Evolutionary conservation across 2,113 vertebrate species (phyloP).

Genomic region (Chaenocephalus aceratus): DNA sequence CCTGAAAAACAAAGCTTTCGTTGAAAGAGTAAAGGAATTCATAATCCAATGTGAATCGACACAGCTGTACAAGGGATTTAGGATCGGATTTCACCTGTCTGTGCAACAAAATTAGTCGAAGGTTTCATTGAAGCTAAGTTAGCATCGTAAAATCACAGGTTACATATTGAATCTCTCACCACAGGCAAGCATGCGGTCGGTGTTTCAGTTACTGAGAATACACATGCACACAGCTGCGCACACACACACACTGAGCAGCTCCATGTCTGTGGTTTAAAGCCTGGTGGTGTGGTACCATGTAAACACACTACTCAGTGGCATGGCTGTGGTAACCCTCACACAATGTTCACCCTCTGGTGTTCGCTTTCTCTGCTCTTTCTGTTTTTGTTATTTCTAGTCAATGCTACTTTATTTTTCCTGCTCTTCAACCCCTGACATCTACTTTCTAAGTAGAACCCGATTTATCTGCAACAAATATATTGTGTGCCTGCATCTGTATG

Average conservation of each 20-base stretch:
- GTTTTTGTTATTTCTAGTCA: neutral
- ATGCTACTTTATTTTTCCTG: neutral
- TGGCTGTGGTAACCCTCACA: constrained; percentile 68
- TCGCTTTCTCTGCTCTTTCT: neutral
- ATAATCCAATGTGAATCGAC: neutral
- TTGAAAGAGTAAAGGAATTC: neutral
- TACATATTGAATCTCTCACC: constrained; percentile 46
- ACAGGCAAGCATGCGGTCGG: constrained; percentile 49
- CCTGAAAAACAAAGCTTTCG: neutral
- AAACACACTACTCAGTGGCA: constrained; percentile 63
- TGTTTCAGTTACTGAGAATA: constrained; percentile 19
- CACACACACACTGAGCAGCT: constrained; percentile 34
- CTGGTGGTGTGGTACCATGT: constrained; percentile 60
- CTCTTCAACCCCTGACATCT: neutral
- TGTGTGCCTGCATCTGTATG: neutral
- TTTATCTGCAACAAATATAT: neutral
- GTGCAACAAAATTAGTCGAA: constrained; percentile 30
- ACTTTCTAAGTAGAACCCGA: neutral
- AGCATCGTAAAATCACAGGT: constrained; percentile 58
- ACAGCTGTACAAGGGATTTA: neutral
- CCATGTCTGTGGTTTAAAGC: constrained; percentile 62
- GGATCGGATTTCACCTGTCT: constrained; percentile 42
- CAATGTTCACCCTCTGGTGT: constrained; percentile 2
- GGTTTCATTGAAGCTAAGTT: constrained; percentile 30
- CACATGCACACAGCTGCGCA: constrained; percentile 25